A percentile compares a stretch with the other conserved stretches of the same genome.
Conservation (phyloP, 2,888 invertebrate species). For the Pachymerium ferrugineum region DNA sequence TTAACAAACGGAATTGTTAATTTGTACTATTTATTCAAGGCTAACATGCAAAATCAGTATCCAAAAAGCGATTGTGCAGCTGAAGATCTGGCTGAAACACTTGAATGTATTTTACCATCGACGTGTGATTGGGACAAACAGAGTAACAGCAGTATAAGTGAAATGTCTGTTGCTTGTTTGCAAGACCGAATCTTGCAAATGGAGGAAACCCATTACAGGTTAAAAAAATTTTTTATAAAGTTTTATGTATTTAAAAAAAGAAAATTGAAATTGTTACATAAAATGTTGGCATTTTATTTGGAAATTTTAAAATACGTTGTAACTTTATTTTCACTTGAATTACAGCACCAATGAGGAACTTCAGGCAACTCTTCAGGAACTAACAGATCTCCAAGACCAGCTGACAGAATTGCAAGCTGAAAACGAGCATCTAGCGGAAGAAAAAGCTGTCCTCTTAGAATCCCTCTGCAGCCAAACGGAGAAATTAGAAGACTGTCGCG, state of each 20-base stretch:
- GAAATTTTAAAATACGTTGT: background rate
- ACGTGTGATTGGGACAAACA: constrained; percentile 87
- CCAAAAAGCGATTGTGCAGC: constrained; percentile 4
- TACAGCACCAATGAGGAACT: constrained; percentile 80
- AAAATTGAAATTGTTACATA: too few relatives aligned
- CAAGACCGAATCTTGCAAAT: constrained; percentile 90
- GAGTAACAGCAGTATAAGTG: constrained; percentile 77
- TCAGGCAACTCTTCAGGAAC: constrained; percentile 87
- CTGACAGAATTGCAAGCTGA: constrained; percentile 79
- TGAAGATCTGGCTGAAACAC: constrained; percentile 16
- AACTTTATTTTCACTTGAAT: background rate
- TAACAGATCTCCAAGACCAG: constrained; percentile 82
- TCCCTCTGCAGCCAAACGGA: constrained; percentile 88
- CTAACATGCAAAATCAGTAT: background rate
- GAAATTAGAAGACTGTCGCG: constrained; percentile 78
- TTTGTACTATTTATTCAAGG: background rate
- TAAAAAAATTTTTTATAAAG: background rate
- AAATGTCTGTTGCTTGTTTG: constrained; percentile 78
- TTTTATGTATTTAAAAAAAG: too few relatives aligned
- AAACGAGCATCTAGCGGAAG: constrained; percentile 78
- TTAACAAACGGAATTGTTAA: background rate
- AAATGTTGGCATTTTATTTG: too few relatives aligned
- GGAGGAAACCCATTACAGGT: constrained; percentile 75
- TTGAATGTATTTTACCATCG: background rate
- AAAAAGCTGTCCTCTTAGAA: constrained; percentile 81